Evolutionary conservation across 2,888 invertebrate genomes (phyloP), one percentile per base, ranked within the genome.

Genomic region (Brachypterus glaber): DNA sequence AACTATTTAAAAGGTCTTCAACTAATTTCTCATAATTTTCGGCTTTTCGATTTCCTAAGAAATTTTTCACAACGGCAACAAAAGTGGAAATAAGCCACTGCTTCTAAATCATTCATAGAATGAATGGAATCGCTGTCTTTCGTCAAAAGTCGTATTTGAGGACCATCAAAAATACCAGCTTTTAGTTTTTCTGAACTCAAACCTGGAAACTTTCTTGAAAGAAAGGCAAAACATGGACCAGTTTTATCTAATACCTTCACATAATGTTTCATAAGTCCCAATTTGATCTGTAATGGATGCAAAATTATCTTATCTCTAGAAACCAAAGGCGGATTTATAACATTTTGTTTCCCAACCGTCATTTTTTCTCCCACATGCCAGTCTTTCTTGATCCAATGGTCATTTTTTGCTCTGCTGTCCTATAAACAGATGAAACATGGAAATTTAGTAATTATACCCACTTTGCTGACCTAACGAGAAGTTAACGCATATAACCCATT

Each of bases 191-290:
- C 43, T 17, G 17, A 39, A 26, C 43, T 44, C 35, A 45, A 17
- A n/a, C 25, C 9, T 26, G 43, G 44, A 43, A 49, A 46, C 27
- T 43, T 43, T 25, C 35, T 35, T 18, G 30, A 39, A 33, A 48
- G n/a, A 29, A 38, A 48, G n/a, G 24, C 29, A 35, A 45, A 45
- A 25, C 41, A 48, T 13, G 31, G 18, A 4, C 40, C 41, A 31
- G 39, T 32, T 41, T 41, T 36, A 31, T 47, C 33, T 18, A 50
- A 36, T 14, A 45, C 39, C 37, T 49, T 52, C 1, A 52, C 47
- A 41, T 50, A 50, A 35, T 53, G 44, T 43, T 54, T 53, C 31
- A 51, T 44, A 16, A 47, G 17, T 4, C 50, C 47, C n/a, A 50
- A 37, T 31, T 50, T 52, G 13, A 52, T 51, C 33, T 53, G 52